phyloP scores from a whole-genome alignment of 2,888 invertebrate species.

The Euzophera pinguis region DNA sequence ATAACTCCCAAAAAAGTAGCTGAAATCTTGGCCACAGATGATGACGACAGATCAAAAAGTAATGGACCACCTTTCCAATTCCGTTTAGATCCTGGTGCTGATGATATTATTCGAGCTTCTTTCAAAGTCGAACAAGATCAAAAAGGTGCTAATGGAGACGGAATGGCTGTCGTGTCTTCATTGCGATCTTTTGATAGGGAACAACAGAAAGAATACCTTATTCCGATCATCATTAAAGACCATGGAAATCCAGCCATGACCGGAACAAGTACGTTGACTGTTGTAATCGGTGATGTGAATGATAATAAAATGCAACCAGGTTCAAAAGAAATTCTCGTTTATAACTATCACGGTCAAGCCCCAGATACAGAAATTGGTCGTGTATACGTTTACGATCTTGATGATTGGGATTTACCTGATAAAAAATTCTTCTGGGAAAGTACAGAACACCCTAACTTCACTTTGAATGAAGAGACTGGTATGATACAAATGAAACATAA shows the following conservation, averaged over 20 bases:
- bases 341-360: conserved; percentile 96
- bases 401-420: conserved; percentile 99
- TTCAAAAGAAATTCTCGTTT: conserved; percentile 97
- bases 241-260: conserved; percentile 98
- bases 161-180: conserved; percentile 98
- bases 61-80: conserved; percentile 99
- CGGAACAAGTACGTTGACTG: conserved; percentile 96
- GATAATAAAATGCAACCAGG: conserved; percentile 99
- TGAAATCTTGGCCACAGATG: conserved; percentile 95
- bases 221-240: conserved; percentile 98
- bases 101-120: conserved; percentile 94
- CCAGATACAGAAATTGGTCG: conserved; percentile 95
- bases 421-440: conserved; percentile 98
- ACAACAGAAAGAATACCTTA: conserved; percentile 96
- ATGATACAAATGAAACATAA: conserved; percentile 97
- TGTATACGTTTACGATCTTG: conserved; percentile 97
- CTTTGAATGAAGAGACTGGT: conserved; percentile 93
- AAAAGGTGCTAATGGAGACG: conserved; percentile 98
- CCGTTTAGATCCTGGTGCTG: conserved; percentile 94
- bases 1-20: conserved; percentile 94
- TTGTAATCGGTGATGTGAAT: conserved; percentile 98
- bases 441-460: conserved; percentile 91
- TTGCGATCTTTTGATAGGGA: conserved; percentile 96
- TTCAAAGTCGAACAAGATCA: conserved; percentile 98
- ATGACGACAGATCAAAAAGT: conserved; percentile 95